Conservation (phyloP, 2,888 invertebrate species). For the Rhamphomyia laevipes region DNA sequence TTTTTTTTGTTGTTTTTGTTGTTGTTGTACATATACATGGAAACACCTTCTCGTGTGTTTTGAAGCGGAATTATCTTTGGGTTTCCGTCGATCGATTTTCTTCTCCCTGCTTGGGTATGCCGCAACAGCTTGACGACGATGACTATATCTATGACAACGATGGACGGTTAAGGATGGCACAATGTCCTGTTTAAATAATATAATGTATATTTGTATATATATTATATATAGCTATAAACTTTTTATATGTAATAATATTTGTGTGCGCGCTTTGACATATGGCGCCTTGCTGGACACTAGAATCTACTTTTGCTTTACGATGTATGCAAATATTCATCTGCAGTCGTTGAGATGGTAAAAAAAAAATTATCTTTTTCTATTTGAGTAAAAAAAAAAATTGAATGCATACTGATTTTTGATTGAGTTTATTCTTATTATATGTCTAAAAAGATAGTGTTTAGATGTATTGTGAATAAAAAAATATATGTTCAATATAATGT, state of each 20-base stretch:
- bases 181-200: background rate
- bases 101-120: background rate
- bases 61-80: slow-evolving; percentile 1
- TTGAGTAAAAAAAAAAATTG: no score
- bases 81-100: slow-evolving; percentile 3
- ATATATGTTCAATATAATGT: no score
- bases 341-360: background rate
- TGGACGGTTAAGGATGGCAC: no score
- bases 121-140: background rate
- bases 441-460: no score
- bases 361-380: no score
- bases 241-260: background rate
- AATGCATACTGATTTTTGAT: no score
- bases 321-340: background rate
- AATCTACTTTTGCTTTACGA: background rate
- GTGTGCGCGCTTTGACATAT: slow-evolving; percentile 1
- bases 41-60: background rate
- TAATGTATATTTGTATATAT: background rate
- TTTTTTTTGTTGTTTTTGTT: no score
- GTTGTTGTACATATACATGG: background rate
- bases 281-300: slow-evolving; percentile 1
- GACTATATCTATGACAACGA: no score
- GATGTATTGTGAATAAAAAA: no score
- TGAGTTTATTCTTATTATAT: no score
- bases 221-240: background rate